Conservation (phyloP, 2,797 vertebrate species). For the Rachycentron canadum region DNA sequence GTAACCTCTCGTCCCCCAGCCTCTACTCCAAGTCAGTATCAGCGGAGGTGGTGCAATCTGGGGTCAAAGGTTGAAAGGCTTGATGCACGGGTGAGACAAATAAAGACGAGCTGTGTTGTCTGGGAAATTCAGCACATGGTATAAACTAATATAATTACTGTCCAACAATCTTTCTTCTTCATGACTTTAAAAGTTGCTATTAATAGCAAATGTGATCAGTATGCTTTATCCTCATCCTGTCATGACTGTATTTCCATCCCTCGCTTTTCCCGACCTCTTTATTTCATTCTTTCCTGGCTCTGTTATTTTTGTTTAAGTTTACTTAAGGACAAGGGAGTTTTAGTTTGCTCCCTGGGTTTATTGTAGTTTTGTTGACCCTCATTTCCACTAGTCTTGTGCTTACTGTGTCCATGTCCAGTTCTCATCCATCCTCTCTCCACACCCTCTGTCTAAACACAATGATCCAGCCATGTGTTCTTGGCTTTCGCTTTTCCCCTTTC, state of each 20-base stretch:
- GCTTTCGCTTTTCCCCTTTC: slow-evolving; percentile 11
- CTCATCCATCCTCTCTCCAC: slow-evolving; percentile 37
- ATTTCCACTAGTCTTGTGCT: slow-evolving; percentile 41
- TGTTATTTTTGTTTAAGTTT: slow-evolving; percentile 43
- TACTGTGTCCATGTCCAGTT: slow-evolving; percentile 2
- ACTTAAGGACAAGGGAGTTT: slow-evolving; percentile 47
- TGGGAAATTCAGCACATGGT: slow-evolving; percentile 3
- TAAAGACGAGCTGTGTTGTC: slow-evolving; percentile 15
- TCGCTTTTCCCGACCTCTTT: background rate
- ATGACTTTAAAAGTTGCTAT: background rate
- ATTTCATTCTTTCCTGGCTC: background rate
- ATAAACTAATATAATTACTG: background rate
- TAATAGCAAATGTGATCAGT: slow-evolving; percentile 15
- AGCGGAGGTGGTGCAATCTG: slow-evolving; percentile 29
- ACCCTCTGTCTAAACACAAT: slow-evolving; percentile 50
- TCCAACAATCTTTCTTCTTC: background rate
- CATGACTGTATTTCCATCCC: background rate
- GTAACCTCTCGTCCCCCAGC: slow-evolving; percentile 42
- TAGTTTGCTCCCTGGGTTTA: slow-evolving; percentile 55
- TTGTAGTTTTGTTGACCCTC: slow-evolving; percentile 51
- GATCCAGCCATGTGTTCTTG: slow-evolving; percentile 43
- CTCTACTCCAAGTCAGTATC: slow-evolving; percentile 17
- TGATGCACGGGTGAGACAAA: slow-evolving; percentile 35
- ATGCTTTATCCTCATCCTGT: background rate
- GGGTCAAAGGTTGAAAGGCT: slow-evolving; percentile 61